A percentile compares a stretch with the other conserved stretches of the same genome.
Conservation (phyloP, 2,888 invertebrate species). For the Phania funesta region DNA sequence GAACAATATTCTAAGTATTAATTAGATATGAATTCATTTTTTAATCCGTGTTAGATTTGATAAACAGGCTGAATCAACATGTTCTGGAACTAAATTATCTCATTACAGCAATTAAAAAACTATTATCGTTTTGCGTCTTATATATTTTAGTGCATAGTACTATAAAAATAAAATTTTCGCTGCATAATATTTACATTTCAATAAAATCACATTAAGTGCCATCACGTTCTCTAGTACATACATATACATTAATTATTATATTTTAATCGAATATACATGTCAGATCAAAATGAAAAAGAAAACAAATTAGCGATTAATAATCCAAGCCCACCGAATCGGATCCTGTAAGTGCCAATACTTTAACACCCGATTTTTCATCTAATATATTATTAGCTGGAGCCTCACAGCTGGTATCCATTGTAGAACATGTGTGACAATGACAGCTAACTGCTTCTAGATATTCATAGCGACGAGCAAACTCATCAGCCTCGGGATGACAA, state of each 20-base stretch:
- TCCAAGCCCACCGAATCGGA: constrained; percentile 77
- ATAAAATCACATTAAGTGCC: constrained; percentile 20
- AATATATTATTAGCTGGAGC: constrained; percentile 81
- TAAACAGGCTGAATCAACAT: too few species aligned
- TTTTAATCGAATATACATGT: neutral
- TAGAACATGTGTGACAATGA: constrained; percentile 86
- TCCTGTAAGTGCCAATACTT: constrained; percentile 76
- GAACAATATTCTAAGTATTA: too few species aligned
- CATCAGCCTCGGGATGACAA: constrained; percentile 87
- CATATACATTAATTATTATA: neutral
- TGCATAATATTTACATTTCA: constrained; percentile 38
- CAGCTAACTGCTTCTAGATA: constrained; percentile 90
- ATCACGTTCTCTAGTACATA: constrained; percentile 25
- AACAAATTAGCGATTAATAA: constrained; percentile 70
- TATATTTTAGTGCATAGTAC: neutral
- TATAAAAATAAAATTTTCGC: constrained; percentile 56
- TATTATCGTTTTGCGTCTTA: neutral
- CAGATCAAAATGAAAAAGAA: too few species aligned
- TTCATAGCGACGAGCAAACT: constrained; percentile 86
- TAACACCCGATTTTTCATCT: constrained; percentile 75
- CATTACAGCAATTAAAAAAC: too few species aligned
- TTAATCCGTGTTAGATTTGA: too few species aligned
- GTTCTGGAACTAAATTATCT: too few species aligned
- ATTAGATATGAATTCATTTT: too few species aligned
- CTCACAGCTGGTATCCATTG: constrained; percentile 87